These are phyloP conservation scores for Phenganax stokvisi DNA, from an alignment of 92 coral and sea anemone genomes.

Conservation along the genomic window DNA sequence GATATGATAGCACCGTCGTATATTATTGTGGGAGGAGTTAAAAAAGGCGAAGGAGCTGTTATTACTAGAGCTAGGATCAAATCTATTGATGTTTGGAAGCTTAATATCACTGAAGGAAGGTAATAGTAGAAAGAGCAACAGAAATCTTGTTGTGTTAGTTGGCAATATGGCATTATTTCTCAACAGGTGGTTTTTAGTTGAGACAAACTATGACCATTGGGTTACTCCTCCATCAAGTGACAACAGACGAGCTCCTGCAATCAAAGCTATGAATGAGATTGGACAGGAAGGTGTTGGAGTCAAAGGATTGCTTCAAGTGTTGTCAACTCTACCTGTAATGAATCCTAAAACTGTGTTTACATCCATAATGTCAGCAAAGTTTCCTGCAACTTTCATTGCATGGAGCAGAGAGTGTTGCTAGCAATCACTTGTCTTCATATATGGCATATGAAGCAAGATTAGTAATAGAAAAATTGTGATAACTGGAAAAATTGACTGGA, in stretches of 20 bases:
- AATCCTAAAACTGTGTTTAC: constrained; percentile 60
- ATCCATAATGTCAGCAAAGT: constrained; percentile 70
- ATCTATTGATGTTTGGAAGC: constrained; percentile 63
- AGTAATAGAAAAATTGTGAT: too few species aligned
- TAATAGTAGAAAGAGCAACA: neutral
- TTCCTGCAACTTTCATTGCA: constrained; percentile 63
- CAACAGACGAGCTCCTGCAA: constrained; percentile 74
- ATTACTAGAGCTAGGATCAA: constrained; percentile 57
- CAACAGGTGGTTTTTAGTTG: constrained; percentile 82
- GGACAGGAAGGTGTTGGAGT: constrained; percentile 62
- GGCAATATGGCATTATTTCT: neutral
- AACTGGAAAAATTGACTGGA: too few species aligned
- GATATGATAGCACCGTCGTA: constrained; percentile 66
- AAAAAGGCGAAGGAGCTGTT: constrained; percentile 69
- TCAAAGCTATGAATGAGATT: constrained; percentile 57
- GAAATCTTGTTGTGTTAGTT: neutral
- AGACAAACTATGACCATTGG: constrained; percentile 97
- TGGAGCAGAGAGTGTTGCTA: constrained; percentile 59
- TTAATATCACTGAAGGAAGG: constrained; percentile 47
- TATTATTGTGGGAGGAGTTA: constrained; percentile 69
- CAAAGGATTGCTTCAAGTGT: constrained; percentile 56
- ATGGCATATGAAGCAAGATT: too few species aligned
- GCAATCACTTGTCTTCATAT: neutral
- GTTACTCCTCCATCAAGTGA: constrained; percentile 76
- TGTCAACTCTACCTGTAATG: constrained; percentile 64